Evolutionary conservation across 92 coral and sea anemone species (phyloP).

Genomic region (Ricordea florida): DNA sequence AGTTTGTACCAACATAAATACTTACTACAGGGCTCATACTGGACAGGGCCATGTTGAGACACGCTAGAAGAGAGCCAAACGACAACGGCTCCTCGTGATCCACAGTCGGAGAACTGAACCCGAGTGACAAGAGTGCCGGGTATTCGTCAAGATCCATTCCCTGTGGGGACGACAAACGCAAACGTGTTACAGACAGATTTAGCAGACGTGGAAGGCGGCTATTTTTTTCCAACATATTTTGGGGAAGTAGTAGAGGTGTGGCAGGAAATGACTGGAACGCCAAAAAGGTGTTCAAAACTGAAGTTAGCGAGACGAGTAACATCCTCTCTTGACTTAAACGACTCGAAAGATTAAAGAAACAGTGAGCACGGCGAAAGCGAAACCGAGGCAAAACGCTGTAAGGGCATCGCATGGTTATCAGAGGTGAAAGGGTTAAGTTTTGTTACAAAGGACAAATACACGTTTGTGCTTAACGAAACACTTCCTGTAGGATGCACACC

Average conservation of each 20-base stretch:
- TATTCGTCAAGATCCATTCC: constrained; percentile 95
- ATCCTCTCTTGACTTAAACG: no score
- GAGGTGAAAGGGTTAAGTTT: not conserved
- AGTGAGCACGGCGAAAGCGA: no score
- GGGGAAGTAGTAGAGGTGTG: not conserved
- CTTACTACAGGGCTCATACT: constrained; percentile 81
- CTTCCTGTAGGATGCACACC: no score
- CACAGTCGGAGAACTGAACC: constrained; percentile 91
- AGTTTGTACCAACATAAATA: not conserved
- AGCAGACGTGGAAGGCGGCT: no score
- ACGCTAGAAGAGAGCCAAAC: constrained; percentile 92
- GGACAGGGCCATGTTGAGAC: constrained; percentile 93
- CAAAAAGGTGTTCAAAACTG: not conserved
- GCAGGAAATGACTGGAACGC: not conserved
- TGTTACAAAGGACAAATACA: not conserved
- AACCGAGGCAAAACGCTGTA: no score
- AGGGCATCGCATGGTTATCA: no score
- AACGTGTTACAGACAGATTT: no score
- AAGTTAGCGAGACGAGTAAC: no score
- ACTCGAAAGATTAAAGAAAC: no score
- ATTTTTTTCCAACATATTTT: no score
- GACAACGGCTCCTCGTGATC: constrained; percentile 88
- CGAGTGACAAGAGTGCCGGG: constrained; percentile 80
- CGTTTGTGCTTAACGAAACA: no score
- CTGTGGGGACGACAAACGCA: constrained; percentile 24